Base-by-base conservation (phyloP, 2,888 invertebrate species). In the Spilosoma lubricipeda region DNA sequence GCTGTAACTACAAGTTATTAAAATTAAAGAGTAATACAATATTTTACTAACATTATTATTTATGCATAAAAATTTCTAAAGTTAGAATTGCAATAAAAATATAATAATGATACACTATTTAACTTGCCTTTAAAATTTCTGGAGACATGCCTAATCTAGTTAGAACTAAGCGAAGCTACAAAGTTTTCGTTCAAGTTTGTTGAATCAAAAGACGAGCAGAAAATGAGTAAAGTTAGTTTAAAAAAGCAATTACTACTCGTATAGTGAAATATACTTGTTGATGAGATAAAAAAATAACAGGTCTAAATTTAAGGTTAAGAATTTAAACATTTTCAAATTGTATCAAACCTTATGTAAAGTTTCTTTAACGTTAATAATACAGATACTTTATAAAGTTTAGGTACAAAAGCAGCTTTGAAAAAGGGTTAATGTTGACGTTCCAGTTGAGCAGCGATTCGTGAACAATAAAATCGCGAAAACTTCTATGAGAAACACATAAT, bases 141-240 rank as follows among this genome's bases (percentile, higher is more conserved):
- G 87, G 85, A 87, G 87, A 89, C 88, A 91, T 91, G 82, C 88
- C 89, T 92, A 92, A 94, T 94, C 89, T 85, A 86, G 90, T 94
- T 93, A 92, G 86, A 89, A 85, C 89, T 90, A 91, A 86, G 87
- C 87, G 88, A 88, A 88, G 90, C 87, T 88, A 83, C 85, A 86
- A 87, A 90, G 90, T 90, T 88, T 84, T 87, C 83, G 82, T 80
- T 79, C 86, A 93, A 93, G 90, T 93, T 93, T 92, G 89, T 92
- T 92, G 93, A 91, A 91, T 91, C 90, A 90, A 92, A 91, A 90
- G 89, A 90, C 91, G 90, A 90, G 85, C 88, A 91, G 93, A 93
- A 94, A 94, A 95, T 94, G 94, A 94, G 92, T 89, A 94, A 95
- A 94, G 94, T 94, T 95, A 84, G 83, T 83, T 86, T 85, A 85